A percentile compares a stretch with the other conserved stretches of the same genome.
Conservation (phyloP, 2,888 invertebrate genomes). For the Drosophila maculinotata region DNA sequence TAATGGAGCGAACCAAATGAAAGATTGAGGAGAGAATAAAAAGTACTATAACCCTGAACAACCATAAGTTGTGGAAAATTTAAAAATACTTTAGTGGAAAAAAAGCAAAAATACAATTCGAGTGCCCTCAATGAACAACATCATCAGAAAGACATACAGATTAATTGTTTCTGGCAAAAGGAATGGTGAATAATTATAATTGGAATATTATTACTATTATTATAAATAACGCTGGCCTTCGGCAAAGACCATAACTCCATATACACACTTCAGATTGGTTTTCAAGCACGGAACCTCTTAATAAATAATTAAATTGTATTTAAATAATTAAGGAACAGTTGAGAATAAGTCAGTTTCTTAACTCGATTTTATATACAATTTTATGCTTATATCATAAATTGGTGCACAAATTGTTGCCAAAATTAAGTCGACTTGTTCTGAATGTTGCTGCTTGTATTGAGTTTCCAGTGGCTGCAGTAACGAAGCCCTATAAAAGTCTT, state of each 20-base stretch:
- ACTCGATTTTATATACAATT: background rate
- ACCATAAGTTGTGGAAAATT: too few relatives aligned
- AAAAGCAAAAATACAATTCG: too few relatives aligned
- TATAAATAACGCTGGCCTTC: background rate
- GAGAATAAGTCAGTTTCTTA: background rate
- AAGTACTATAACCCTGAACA: background rate
- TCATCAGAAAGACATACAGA: background rate
- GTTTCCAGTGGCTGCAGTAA: conserved; percentile 29
- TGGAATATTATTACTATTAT: background rate
- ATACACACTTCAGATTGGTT: background rate
- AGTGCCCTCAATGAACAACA: too few relatives aligned
- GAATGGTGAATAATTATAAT: background rate
- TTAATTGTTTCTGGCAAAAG: background rate
- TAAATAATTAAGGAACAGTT: background rate
- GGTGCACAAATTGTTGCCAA: background rate
- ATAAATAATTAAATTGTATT: conserved; percentile 1
- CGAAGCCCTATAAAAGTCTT: conserved; percentile 62
- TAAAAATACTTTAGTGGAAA: too few relatives aligned
- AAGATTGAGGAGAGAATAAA: background rate
- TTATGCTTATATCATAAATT: background rate
- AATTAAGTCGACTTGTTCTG: conserved; percentile 7
- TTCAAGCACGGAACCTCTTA: background rate
- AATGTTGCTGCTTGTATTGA: background rate
- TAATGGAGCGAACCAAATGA: too few relatives aligned
- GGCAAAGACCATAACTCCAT: background rate